Evolutionary conservation across 2,888 invertebrate genomes (phyloP), one percentile per base, ranked within the genome.

Genomic region (Drosophila mulleri): DNA sequence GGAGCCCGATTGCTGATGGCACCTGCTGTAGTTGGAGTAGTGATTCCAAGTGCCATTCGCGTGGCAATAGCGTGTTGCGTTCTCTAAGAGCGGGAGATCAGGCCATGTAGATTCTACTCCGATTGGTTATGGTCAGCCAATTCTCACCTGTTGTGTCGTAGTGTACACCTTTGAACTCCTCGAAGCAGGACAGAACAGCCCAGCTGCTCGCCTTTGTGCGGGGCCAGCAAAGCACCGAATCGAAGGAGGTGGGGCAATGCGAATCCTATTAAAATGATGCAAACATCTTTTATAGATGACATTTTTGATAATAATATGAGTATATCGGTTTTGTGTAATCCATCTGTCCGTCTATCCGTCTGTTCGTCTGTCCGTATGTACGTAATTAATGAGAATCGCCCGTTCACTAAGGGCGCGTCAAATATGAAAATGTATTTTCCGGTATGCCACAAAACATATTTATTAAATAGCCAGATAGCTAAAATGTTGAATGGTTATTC

Each of bases 211-310:
- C 94, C 0, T 94, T 94, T 12, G 97, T 97, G 0, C 95, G 94
- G 11, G 97, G 97, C 98, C 98, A 98, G 91, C 98, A 98, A 26
- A 97, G 93, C 53, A 97, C 93, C 2, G 95, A 95, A 90, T 98
- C 97, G 93, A 95, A 96, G 70, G 94, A 94, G 37, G 95, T 94
- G 56, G 95, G 94, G 90, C 97, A 97, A 71, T 83, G 45, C 18
- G 64, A 39, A 4, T 23, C 47, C 84, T 83, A 18, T 56, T 20
- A 14, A 1, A 18, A 16, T 12, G n/a, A 35, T 52, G 3, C 20
- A 18, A 6, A 12, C 1, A 2, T 4, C 0, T n/a, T n/a, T n/a
- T n/a, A n/a, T 48, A n/a, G 2, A 9, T 11, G 26, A 6, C 3
- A n/a, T 18, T 18, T 18, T 48, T 29, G 9, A 26, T 29, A 29